Base-by-base conservation (phyloP, 2,888 invertebrate genomes). In the Tuberolachnus salignus region DNA sequence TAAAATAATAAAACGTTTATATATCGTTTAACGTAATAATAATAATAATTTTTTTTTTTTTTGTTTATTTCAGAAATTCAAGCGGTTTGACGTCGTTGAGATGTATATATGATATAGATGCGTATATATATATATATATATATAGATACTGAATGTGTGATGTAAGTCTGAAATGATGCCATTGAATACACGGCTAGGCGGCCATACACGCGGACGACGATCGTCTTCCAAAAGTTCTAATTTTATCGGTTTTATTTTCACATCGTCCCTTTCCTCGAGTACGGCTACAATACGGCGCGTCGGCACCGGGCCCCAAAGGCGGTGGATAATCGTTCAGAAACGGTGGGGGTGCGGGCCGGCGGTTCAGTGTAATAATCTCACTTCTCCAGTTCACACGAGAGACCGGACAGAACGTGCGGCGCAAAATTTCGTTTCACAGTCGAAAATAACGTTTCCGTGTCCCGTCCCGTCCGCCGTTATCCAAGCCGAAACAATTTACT, bases 161-260 rank as follows among this genome's bases (percentile, higher is more conserved):
- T 51, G 34, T 34, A 34, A 23, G 23, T 71, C 57, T 71, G 42
- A 57, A 57, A 71, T 44, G 46, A 64, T 21, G 46, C 44, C 46
- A 21, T 64, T 46, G 44, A 46, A 9, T 14, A 44, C 21, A 11
- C 19, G 44, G 23, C 10, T 53, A 9, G 8, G 14, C 61, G 13
- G 16, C 21, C n/a, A 49, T 26, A 14, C 10, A 14, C 21, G 42
- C 4, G 1, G 49, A 59, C 16, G 42, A 49, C 59, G 78, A 67
- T 78, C 78, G 69, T 44, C 67, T 69, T 78, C 78, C 78, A 69
- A 78, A 78, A 78, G 78, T 78, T 78, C 78, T 78, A 78, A 78
- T 67, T 78, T 78, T 78, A 78, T 78, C 78, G 78, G 78, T 78
- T 78, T 78, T 78, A 78, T 78, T 78, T 78, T 78, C 78, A 78